Evolutionary conservation across 2,797 vertebrate genomes (phyloP), one percentile per base, ranked within the genome.

Genomic region (Schizopygopsis pylzovi): DNA sequence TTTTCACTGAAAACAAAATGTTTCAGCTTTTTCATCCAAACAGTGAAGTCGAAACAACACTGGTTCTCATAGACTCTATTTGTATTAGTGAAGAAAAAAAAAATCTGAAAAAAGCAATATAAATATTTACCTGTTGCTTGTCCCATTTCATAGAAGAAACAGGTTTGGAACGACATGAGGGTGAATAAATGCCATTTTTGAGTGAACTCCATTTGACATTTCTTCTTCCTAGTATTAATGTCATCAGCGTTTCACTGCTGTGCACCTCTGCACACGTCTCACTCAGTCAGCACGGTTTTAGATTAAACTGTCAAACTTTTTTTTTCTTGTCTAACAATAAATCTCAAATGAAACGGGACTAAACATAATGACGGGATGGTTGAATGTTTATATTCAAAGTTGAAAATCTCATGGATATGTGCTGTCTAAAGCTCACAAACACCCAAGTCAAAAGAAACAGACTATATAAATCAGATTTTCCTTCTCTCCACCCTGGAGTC

Each of bases 381-480:
- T 84, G 9, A 68, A 15, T 20, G 15, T 43, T 82, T 59, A 9
- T 67, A 63, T 52, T 43, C 63, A 37, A 67, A 37, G 33, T 4
- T 13, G 11, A 65, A 75, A 47, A 25, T 72, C 52, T 18, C n/a
- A 25, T 7, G 39, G 49, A 7, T 52, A 16, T 45, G 15, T 68
- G 28, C 33, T 77, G 11, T 41, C 37, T 41, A 28, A 63, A 45
- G 49, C 63, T 86, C 12, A 56, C 61, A 61, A 78, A 79, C 56
- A 25, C 43, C 82, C 28, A 52, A 67, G 61, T 47, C 61, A 61
- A 73, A 39, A 37, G 65, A 59, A 59, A 59, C 33, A 67, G 18
- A 72, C 37, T 45, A 54, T 11, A 61, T 41, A 15, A 86, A 61
- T 81, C 71, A 45, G 67, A 72, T 39, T 76, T 85, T 52, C 15